phyloP scores from a whole-genome alignment of 2,888 invertebrate genomes.

The Chrysolina americana region DNA sequence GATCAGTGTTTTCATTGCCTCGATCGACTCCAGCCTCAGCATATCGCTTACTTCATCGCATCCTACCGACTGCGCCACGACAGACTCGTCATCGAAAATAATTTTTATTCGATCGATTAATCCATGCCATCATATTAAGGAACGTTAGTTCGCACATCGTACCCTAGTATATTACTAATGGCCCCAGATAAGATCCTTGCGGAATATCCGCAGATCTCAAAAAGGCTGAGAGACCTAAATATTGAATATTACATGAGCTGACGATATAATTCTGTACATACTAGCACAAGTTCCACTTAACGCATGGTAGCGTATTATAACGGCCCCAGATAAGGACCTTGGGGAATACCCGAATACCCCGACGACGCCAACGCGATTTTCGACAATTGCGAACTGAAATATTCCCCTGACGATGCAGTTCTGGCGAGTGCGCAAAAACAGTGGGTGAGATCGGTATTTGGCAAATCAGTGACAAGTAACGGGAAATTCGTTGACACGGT shows the following conservation, averaged over 20 bases:
- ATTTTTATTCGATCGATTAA: no score
- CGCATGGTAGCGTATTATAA: not conserved
- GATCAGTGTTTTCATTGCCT: no score
- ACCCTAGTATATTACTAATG: not conserved
- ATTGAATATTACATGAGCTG: no score
- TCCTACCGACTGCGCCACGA: no score
- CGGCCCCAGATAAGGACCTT: not conserved
- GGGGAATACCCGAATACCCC: not conserved
- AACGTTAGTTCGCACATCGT: no score
- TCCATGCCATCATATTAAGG: no score
- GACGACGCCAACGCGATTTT: not conserved
- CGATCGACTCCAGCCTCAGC: no score
- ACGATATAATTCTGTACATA: no score
- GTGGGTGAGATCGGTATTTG: conserved; percentile 7
- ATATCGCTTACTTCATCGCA: no score
- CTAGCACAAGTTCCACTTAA: no score
- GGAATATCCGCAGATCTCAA: not conserved
- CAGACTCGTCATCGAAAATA: no score
- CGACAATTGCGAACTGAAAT: not conserved
- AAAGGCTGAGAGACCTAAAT: no score
- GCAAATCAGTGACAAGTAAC: not conserved
- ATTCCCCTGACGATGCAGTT: not conserved
- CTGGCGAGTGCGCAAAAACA: not conserved
- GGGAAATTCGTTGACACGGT: conserved; percentile 7
- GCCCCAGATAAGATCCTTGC: not conserved